A percentile compares a stretch with the other conserved stretches of the same genome.
Conservation (phyloP, 1,140 invertebrate species). For the Venturia canescens region DNA sequence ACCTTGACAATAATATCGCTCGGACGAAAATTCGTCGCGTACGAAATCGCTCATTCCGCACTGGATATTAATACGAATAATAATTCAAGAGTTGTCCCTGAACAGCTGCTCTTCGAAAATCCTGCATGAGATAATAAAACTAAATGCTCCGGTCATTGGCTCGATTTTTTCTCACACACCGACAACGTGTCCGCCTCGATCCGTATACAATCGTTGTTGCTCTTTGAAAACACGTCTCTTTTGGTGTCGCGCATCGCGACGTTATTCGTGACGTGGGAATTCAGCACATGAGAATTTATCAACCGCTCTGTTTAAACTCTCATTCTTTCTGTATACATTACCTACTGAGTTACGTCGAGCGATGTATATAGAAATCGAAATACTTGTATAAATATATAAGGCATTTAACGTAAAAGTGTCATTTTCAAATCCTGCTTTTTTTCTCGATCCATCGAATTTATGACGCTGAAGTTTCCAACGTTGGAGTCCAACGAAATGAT, state of each 20-base stretch:
- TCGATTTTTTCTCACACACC: not conserved
- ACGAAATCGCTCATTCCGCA: not conserved
- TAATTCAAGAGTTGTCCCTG: not conserved
- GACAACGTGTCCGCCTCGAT: not conserved
- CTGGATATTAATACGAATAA: not conserved
- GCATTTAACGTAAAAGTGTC: too few species aligned
- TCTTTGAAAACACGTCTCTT: conserved; percentile 18
- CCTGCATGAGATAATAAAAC: not conserved
- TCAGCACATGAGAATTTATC: conserved; percentile 20
- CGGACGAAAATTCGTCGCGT: not conserved
- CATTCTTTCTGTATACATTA: not conserved
- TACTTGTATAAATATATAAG: too few species aligned
- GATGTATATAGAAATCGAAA: not conserved
- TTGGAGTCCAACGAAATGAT: too few species aligned
- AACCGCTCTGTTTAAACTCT: not conserved
- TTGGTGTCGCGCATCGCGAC: not conserved
- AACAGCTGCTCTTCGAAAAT: not conserved
- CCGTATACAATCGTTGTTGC: conserved; percentile 9
- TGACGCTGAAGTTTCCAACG: too few species aligned
- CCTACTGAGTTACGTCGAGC: not conserved
- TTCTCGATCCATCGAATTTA: too few species aligned
- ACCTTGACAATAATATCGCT: conserved; percentile 35
- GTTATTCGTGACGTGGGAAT: conserved; percentile 29
- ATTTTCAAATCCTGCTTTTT: too few species aligned
- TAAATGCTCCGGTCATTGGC: conserved; percentile 6